Percentiles rank a stretch among this genome's conserved stretches.
These are phyloP conservation scores for Dasyurus viverrinus DNA, from an alignment of 2,113 vertebrate genomes.

Conservation along the genomic window DNA sequence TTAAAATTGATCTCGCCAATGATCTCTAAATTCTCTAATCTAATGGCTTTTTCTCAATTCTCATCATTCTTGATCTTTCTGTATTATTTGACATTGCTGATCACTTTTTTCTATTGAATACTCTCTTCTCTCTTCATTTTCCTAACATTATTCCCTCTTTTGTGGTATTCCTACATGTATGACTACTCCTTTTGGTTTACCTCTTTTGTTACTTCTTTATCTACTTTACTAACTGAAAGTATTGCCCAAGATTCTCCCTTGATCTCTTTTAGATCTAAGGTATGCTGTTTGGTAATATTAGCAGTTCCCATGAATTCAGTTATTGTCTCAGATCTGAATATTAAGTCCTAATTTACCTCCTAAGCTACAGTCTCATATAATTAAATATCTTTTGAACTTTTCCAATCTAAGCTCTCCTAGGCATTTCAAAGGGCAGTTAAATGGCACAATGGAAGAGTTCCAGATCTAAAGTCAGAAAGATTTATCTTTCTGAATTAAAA, in stretches of 20 bases:
- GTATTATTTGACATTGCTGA: neutral
- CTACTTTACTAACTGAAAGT: neutral
- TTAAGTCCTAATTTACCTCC: neutral
- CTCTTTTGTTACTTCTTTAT: neutral
- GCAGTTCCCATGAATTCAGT: neutral
- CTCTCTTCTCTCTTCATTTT: neutral
- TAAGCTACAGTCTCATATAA: neutral
- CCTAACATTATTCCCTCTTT: neutral
- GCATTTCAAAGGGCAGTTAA: neutral
- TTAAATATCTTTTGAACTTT: neutral
- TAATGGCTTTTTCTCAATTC: neutral
- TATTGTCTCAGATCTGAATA: neutral
- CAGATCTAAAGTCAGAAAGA: neutral
- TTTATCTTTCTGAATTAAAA: neutral
- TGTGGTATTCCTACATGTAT: neutral
- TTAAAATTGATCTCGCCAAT: neutral
- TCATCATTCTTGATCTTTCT: neutral
- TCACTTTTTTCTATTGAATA: neutral
- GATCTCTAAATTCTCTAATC: neutral
- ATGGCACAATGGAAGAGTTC: neutral
- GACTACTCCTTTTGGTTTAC: neutral
- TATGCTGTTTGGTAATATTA: neutral
- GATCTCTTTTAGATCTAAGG: neutral
- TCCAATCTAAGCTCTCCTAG: neutral
- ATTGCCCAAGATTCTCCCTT: too few relatives aligned